Conservation (phyloP, 2,797 vertebrate genomes). For the Spea hammondii region DNA sequence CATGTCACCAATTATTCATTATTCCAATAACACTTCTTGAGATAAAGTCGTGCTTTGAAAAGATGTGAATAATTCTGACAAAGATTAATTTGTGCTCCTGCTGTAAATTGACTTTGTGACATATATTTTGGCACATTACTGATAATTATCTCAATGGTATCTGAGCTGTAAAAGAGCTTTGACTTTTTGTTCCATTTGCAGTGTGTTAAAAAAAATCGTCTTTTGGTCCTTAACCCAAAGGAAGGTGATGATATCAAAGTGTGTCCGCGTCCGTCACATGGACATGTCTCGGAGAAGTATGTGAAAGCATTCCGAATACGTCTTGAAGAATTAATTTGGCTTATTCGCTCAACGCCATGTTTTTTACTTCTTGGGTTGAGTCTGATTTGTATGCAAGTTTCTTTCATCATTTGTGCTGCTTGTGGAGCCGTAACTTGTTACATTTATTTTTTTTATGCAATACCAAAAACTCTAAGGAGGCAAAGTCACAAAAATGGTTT, state of each 20-base stretch:
- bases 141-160: conserved; percentile 13
- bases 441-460: no score
- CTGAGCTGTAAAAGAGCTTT: background rate
- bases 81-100: conserved; percentile 15
- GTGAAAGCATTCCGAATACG: no score
- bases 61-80: background rate
- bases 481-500: no score
- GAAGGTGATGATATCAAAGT: background rate
- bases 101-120: conserved; percentile 14
- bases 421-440: no score
- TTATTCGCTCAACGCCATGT: no score
- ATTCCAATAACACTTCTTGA: background rate
- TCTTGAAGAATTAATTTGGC: no score
- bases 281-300: no score
- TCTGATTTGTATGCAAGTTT: no score
- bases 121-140: conserved; percentile 19
- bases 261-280: background rate
- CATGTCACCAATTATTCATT: background rate
- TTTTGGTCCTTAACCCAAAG: background rate
- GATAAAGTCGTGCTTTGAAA: conserved; percentile 2
- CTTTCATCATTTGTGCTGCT: no score
- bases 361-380: no score
- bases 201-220: background rate
- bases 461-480: no score
- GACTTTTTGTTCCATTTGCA: conserved; percentile 8